phyloP scores from a whole-genome alignment of 2,888 invertebrate species.

The Drosophila atripex region DNA sequence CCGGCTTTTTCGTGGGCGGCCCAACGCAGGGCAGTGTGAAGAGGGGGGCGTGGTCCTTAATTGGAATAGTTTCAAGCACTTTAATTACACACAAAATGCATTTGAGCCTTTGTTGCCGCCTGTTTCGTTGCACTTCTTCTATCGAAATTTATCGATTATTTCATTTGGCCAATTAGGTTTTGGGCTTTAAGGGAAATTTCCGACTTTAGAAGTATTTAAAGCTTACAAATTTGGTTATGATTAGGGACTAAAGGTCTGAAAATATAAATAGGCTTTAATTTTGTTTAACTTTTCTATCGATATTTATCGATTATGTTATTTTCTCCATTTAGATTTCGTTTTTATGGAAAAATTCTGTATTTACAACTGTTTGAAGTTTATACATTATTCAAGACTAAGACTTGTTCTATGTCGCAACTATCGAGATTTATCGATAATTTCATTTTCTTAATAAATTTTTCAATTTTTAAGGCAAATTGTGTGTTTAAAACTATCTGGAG shows the following conservation, averaged over 20 bases:
- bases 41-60: slow-evolving; percentile 1
- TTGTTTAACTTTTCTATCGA: too few species aligned
- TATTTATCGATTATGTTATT: too few species aligned
- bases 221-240: too few species aligned
- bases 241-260: too few species aligned
- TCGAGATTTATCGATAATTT: slow-evolving; percentile 7
- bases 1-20: background rate
- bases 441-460: background rate
- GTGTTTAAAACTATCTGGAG: background rate
- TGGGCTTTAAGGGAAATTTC: background rate
- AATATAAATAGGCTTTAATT: too few species aligned
- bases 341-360: too few species aligned
- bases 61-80: slow-evolving; percentile 18
- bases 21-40: background rate
- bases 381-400: too few species aligned
- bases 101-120: slow-evolving; percentile 11
- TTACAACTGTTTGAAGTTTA: too few species aligned
- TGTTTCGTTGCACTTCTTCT: slow-evolving; percentile 16
- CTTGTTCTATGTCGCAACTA: slow-evolving; percentile 3
- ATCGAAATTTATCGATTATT: slow-evolving; percentile 11
- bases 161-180: slow-evolving; percentile 7
- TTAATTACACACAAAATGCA: slow-evolving; percentile 23
- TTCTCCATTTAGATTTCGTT: too few species aligned
- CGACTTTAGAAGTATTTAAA: too few species aligned
- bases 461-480: background rate